Percentiles rank a stretch among this genome's conserved stretches.
These are phyloP conservation scores for Diachasmimorpha longicaudata DNA, from an alignment of 1,140 invertebrate species.

Conservation along the genomic window DNA sequence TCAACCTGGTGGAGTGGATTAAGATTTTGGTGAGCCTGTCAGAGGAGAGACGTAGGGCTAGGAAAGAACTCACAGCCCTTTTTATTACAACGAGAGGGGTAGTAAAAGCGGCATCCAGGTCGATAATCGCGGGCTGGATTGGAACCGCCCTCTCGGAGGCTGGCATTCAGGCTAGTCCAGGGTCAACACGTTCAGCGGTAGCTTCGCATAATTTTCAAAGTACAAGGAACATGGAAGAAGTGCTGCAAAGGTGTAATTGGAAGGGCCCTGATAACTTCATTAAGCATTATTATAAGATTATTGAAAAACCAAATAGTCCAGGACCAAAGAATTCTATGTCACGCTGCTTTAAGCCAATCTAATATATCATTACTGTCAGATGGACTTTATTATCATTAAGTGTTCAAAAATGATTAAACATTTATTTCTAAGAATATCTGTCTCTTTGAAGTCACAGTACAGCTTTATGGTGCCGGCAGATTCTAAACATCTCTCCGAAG, in stretches of 20 bases:
- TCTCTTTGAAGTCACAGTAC: not conserved
- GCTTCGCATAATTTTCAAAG: slow-evolving; percentile 32
- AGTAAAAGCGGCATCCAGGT: slow-evolving; percentile 37
- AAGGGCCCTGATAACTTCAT: slow-evolving; percentile 31
- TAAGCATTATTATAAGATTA: slow-evolving; percentile 38
- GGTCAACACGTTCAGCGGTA: slow-evolving; percentile 33
- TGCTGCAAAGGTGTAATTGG: slow-evolving; percentile 35
- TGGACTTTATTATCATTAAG: not conserved
- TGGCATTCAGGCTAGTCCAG: slow-evolving; percentile 39
- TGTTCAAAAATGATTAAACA: not conserved
- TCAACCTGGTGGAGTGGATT: not conserved
- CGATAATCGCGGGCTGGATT: slow-evolving; percentile 47
- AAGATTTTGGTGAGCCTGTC: not conserved
- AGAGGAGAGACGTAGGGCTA: slow-evolving; percentile 18
- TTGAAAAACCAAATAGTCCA: too few species aligned
- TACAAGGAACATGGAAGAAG: slow-evolving; percentile 29
- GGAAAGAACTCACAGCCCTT: not conserved
- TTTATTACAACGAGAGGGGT: slow-evolving; percentile 33
- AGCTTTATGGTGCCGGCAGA: not conserved
- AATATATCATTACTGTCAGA: not conserved
- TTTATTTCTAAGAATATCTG: not conserved
- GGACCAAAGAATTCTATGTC: not conserved
- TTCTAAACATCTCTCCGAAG: too few species aligned
- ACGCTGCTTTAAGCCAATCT: not conserved
- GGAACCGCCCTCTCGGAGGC: slow-evolving; percentile 32